phyloP scores from a whole-genome alignment of 2,888 invertebrate species.

The Parnassius mnemosyne region DNA sequence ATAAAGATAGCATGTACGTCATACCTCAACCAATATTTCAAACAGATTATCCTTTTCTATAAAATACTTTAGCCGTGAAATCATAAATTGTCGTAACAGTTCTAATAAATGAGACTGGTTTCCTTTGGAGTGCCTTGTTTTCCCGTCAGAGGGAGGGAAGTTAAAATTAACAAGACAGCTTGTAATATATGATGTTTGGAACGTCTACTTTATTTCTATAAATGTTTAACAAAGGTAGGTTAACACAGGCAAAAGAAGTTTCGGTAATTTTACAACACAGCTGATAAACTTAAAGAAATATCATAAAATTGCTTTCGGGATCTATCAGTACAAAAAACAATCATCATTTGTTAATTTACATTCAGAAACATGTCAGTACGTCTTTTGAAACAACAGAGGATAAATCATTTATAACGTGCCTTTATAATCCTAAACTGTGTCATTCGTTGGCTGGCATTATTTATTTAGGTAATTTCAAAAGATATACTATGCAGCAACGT shows the following conservation, averaged over 20 bases:
- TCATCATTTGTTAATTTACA: too few species aligned
- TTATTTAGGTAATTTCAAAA: too few species aligned
- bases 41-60: slow-evolving; percentile 20
- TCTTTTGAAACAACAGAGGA: too few species aligned
- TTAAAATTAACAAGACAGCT: background rate
- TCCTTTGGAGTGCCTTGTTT: background rate
- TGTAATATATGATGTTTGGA: background rate
- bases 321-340: too few species aligned
- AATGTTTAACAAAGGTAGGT: background rate
- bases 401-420: too few species aligned
- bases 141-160: background rate
- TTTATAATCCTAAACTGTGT: too few species aligned
- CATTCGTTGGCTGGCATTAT: too few species aligned
- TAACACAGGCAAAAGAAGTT: background rate
- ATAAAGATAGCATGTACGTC: slow-evolving; percentile 55
- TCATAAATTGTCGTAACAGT: background rate
- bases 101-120: background rate
- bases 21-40: slow-evolving; percentile 53
- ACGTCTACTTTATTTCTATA: background rate
- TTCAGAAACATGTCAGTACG: too few species aligned
- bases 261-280: background rate
- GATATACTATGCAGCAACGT: too few species aligned
- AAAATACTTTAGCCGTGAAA: background rate
- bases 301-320: too few species aligned
- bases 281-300: too few species aligned